These are phyloP conservation scores for Sciurus vulgaris DNA, from an alignment of 2,797 vertebrate species.

Conservation along the genomic window DNA sequence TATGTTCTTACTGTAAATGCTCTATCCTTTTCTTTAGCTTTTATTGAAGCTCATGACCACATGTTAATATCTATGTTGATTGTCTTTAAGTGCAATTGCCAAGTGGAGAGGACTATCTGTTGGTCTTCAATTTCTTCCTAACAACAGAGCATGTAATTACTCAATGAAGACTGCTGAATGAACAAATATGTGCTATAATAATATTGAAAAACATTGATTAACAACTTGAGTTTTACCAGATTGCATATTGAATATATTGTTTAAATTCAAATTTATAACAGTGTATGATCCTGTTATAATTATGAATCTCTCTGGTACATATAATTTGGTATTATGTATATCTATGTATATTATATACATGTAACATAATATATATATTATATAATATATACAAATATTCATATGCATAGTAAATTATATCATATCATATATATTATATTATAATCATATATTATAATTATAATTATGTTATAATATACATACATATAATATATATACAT, in stretches of 20 bases:
- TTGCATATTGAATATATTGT: background rate
- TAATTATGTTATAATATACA: no score
- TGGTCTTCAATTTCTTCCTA: background rate
- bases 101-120: background rate
- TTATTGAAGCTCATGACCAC: background rate
- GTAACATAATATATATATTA: background rate
- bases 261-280: background rate
- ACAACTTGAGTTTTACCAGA: background rate
- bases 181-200: constrained; percentile 35
- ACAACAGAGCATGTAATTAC: background rate
- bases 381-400: background rate
- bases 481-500: background rate
- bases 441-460: no score
- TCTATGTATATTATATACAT: no score
- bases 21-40: background rate
- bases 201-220: background rate
- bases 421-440: no score
- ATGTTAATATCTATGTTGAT: background rate
- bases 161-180: background rate
- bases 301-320: background rate
- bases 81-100: background rate
- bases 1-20: background rate
- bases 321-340: background rate
- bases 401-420: no score
- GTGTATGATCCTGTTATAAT: background rate